phyloP scores from a whole-genome alignment of 2,113 vertebrate genomes.

The Phylloscopus whistleri region DNA sequence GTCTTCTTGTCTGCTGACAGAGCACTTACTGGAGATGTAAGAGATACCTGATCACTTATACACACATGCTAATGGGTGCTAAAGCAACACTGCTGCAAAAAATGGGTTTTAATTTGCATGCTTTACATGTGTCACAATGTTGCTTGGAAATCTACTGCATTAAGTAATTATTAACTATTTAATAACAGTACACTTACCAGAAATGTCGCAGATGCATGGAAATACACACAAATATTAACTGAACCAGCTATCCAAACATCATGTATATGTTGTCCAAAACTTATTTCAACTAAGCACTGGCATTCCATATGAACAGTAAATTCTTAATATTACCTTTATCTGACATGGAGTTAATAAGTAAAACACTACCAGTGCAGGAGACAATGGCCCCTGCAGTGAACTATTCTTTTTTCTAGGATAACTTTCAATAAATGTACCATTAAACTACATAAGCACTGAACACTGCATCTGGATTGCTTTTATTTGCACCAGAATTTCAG shows the following conservation, averaged over 20 bases:
- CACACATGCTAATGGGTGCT: slow-evolving; percentile 29
- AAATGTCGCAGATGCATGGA: slow-evolving; percentile 3
- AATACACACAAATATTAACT: slow-evolving; percentile 20
- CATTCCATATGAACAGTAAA: not conserved
- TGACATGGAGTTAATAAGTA: not conserved
- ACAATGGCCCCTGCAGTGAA: not conserved
- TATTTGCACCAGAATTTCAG: not conserved
- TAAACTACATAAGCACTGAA: not conserved
- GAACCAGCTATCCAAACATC: slow-evolving; percentile 11
- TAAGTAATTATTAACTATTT: slow-evolving; percentile 43
- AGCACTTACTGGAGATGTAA: slow-evolving; percentile 52
- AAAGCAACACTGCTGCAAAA: slow-evolving; percentile 21
- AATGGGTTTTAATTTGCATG: slow-evolving; percentile 58
- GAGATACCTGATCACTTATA: slow-evolving; percentile 46
- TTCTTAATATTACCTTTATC: not conserved
- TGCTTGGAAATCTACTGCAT: slow-evolving; percentile 43
- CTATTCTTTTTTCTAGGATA: not conserved
- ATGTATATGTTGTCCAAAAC: not conserved
- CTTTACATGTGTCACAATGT: slow-evolving; percentile 25
- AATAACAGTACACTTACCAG: slow-evolving; percentile 33
- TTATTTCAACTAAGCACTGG: not conserved
- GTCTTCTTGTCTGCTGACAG: slow-evolving; percentile 54
- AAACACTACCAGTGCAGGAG: not conserved
- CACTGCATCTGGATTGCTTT: not conserved
- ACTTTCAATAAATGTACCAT: not conserved